Percentiles rank a stretch among this genome's conserved stretches.
phyloP scores from a whole-genome alignment of 2,888 invertebrate genomes.

The Germaria angustata region DNA sequence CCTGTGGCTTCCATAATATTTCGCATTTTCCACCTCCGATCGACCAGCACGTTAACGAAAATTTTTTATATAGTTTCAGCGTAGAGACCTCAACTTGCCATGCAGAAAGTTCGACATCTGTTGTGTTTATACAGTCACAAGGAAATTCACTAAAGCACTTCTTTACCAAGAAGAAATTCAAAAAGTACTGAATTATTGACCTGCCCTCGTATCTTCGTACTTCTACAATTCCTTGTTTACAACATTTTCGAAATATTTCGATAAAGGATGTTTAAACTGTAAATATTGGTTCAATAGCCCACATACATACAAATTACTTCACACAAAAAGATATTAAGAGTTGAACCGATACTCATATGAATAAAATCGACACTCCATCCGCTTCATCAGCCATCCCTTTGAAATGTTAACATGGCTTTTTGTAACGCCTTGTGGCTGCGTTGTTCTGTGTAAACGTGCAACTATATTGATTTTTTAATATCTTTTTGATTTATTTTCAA shows the following conservation, averaged over 20 bases:
- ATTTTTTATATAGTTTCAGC: no score
- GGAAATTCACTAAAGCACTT: no score
- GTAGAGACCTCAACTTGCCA: no score
- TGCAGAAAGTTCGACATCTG: no score
- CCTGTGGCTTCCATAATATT: no score
- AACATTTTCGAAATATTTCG: background rate
- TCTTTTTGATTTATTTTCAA: conserved; percentile 44
- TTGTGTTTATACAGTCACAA: no score
- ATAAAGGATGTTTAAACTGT: conserved; percentile 7
- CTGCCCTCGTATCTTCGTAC: no score
- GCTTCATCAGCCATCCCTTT: background rate
- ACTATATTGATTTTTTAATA: background rate
- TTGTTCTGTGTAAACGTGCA: background rate
- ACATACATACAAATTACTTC: background rate
- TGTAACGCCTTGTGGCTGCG: background rate
- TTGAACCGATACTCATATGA: background rate
- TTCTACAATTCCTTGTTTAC: background rate
- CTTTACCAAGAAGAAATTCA: no score
- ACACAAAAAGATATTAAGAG: background rate
- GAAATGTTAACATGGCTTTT: background rate
- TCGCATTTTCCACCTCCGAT: no score
- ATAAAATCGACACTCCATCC: background rate
- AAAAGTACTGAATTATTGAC: no score
- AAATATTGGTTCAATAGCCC: conserved; percentile 42
- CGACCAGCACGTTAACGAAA: no score